phyloP scores from a whole-genome alignment of 2,888 invertebrate genomes.

The Electrophaes corylata region DNA sequence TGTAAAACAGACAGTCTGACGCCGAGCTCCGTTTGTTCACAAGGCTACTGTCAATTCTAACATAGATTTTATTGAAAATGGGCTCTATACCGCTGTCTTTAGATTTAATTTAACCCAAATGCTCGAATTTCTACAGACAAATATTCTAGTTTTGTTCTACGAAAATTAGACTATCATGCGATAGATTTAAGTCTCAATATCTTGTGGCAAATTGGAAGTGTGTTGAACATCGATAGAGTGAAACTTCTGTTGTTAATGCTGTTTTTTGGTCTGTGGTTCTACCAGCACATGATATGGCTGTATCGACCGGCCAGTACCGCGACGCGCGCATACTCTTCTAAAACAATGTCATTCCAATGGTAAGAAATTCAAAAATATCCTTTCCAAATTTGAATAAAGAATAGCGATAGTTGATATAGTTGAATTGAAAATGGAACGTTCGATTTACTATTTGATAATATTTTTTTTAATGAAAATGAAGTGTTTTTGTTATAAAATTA shows the following conservation, averaged over 20 bases:
- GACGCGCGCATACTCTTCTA: slow-evolving; percentile 75
- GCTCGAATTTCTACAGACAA: neutral
- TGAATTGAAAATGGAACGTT: slow-evolving; percentile 1
- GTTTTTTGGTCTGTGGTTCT: slow-evolving; percentile 14
- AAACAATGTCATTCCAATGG: slow-evolving; percentile 47
- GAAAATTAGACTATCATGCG: neutral
- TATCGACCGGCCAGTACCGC: slow-evolving; percentile 79
- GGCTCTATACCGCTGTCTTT: neutral
- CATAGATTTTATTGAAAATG: slow-evolving; percentile 1
- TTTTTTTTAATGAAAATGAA: neutral
- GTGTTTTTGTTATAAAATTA: neutral
- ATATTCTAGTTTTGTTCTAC: neutral
- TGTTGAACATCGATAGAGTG: slow-evolving; percentile 9
- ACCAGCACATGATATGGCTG: slow-evolving; percentile 68
- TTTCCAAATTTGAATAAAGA: slow-evolving; percentile 19
- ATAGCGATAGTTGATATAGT: neutral
- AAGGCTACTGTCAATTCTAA: neutral
- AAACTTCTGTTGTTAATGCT: slow-evolving; percentile 1
- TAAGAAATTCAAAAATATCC: slow-evolving; percentile 25
- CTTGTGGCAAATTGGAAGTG: neutral
- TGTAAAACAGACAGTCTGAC: slow-evolving; percentile 79
- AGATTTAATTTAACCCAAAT: neutral
- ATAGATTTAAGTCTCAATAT: slow-evolving; percentile 7
- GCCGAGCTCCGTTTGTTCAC: slow-evolving; percentile 69
- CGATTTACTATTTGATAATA: neutral